These are phyloP conservation scores for Meteorus sp. DNA, from an alignment of 1,140 invertebrate genomes.

Conservation along the genomic window DNA sequence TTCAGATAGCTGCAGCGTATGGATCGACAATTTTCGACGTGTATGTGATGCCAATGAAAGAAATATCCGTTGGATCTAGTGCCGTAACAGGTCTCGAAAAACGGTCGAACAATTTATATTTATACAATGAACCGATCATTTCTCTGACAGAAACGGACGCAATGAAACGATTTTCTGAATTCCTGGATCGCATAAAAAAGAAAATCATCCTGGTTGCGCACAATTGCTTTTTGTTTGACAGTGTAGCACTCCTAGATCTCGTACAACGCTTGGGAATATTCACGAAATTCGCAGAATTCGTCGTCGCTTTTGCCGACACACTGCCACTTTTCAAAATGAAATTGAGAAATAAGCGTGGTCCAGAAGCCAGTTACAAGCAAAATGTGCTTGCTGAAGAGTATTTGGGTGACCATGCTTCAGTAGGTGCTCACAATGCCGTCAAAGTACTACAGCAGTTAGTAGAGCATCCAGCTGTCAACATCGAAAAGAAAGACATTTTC, in stretches of 20 bases:
- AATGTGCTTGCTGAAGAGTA: slow-evolving; percentile 1
- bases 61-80: slow-evolving; percentile 6
- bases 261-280: background rate
- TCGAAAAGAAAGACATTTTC: background rate
- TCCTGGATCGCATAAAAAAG: background rate
- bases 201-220: background rate
- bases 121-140: background rate
- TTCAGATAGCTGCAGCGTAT: slow-evolving; percentile 29
- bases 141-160: background rate
- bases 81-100: background rate
- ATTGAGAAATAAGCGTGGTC: slow-evolving; percentile 4
- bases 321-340: background rate
- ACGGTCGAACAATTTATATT: background rate
- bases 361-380: slow-evolving; percentile 1
- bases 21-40: slow-evolving; percentile 7
- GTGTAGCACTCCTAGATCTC: background rate
- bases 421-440: slow-evolving; percentile 13
- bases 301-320: slow-evolving; percentile 1
- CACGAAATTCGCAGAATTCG: background rate
- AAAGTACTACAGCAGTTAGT: slow-evolving; percentile 4
- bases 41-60: slow-evolving; percentile 26
- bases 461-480: slow-evolving; percentile 9
- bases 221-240: slow-evolving; percentile 2
- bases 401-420: background rate
- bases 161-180: background rate